Evolutionary conservation across 1,140 invertebrate species (phyloP), one percentile per base, ranked within the genome.

Genomic region (Euwallacea similis): DNA sequence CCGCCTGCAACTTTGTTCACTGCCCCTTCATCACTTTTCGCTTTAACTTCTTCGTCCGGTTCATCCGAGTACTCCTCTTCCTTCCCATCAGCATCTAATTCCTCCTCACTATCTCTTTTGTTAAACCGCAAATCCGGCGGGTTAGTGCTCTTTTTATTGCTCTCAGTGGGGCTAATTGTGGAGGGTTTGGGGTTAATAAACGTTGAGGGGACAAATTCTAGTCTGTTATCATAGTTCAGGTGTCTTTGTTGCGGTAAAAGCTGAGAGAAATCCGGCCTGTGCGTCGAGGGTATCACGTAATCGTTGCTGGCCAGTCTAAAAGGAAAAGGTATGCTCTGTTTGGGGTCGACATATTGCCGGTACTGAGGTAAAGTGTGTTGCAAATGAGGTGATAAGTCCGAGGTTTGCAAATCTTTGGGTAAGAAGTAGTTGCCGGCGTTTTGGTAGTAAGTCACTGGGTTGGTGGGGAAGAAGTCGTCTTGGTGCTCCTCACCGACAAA

Each of bases 281-380:
- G 75, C 0, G 79, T 80, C 9, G 79, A 80, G 7, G 79, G 79
- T 66, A 72, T 64, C 33, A 66, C 56, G 21, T 65, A 62, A 21
- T 71, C 42, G 21, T 64, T 11, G 9, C 7, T n/a, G 10, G 59
- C 21, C 7, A 42, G 42, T 61, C 42, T 33, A 16, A 64, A 64
- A 16, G 61, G 61, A 47, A n/a, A 46, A 33, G 59, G 59, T 11
- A 61, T 21, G 15, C 41, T 61, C 15, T 41, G 59, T 43, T 41
- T 41, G 10, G 42, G 10, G 11, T 16, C 7, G n/a, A n/a, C 10
- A 7, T 66, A n/a, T 59, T 76, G 63, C 53, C 76, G 66, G 59
- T 81, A 81, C 58, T 81, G 80, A 7, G 79, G 80, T 46, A 81
- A 69, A 10, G 76, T 81, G 61, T 80, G 75, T 62, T 79, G 78